phyloP scores from a whole-genome alignment of 2,888 invertebrate species.

The Gymnocheta viridis region DNA sequence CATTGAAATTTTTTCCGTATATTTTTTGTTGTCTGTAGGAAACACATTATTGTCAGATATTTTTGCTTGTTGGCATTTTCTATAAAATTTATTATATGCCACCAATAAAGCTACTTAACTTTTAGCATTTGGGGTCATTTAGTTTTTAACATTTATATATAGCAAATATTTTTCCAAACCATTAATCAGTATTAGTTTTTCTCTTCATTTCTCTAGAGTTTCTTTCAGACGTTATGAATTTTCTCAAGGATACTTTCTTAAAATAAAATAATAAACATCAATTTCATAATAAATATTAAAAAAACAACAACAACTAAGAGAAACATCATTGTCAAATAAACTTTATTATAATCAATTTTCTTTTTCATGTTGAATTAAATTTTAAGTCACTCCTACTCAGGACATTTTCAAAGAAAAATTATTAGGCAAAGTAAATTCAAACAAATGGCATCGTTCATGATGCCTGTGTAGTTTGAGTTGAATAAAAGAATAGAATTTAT shows the following conservation, averaged over 20 bases:
- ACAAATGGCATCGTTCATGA: neutral
- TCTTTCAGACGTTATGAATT: slow-evolving; percentile 17
- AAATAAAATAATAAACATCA: slow-evolving; percentile 27
- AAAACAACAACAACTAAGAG: neutral
- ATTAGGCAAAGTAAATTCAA: neutral
- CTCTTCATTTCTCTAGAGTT: neutral
- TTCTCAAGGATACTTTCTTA: neutral
- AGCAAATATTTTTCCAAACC: slow-evolving; percentile 52
- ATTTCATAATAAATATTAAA: slow-evolving; percentile 23
- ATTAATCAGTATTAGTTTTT: slow-evolving; percentile 55
- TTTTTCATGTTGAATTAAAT: slow-evolving; percentile 29
- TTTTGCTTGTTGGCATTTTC: neutral
- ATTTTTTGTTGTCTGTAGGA: neutral
- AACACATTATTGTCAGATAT: slow-evolving; percentile 4
- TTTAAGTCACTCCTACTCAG: neutral
- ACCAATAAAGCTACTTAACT: slow-evolving; percentile 36
- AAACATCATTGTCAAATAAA: slow-evolving; percentile 4
- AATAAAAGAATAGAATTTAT: slow-evolving; percentile 62
- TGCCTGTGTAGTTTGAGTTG: slow-evolving; percentile 1
- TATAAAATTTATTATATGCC: slow-evolving; percentile 31
- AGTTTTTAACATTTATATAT: slow-evolving; percentile 4
- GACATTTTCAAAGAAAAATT: slow-evolving; percentile 6
- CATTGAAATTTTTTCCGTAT: neutral
- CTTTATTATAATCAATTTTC: slow-evolving; percentile 35
- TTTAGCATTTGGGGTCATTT: slow-evolving; percentile 47